Conservation (phyloP, 2,113 vertebrate genomes). For the Oryzias curvinotus region DNA sequence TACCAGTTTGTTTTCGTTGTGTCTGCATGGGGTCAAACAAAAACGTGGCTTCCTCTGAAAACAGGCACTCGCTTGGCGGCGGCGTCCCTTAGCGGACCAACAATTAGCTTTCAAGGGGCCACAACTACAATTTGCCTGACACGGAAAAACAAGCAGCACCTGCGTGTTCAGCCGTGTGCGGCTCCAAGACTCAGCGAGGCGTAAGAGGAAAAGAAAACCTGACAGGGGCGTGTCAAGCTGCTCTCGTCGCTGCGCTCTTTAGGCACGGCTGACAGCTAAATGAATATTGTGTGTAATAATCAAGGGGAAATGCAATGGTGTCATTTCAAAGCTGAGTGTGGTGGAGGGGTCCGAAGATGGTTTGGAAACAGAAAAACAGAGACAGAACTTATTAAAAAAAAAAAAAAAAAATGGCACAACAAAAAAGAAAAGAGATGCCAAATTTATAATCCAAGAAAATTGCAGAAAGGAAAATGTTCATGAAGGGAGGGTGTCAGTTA, state of each 20-base stretch:
- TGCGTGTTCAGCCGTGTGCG: slow-evolving; percentile 42
- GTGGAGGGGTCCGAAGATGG: slow-evolving; percentile 3
- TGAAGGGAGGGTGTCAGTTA: slow-evolving; percentile 9
- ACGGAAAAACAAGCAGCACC: slow-evolving; percentile 53
- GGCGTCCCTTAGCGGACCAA: slow-evolving; percentile 46
- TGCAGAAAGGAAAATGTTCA: not conserved
- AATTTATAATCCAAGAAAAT: not conserved
- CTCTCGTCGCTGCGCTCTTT: slow-evolving; percentile 35
- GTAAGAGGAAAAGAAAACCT: slow-evolving; percentile 29
- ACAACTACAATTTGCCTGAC: slow-evolving; percentile 45
- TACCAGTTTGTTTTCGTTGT: slow-evolving; percentile 61
- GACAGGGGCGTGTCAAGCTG: slow-evolving; percentile 38
- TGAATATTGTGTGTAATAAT: slow-evolving; percentile 35
- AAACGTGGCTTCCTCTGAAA: slow-evolving; percentile 42
- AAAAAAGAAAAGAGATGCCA: not conserved
- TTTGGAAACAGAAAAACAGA: slow-evolving; percentile 32
- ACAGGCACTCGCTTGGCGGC: slow-evolving; percentile 53
- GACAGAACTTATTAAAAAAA: slow-evolving; percentile 19
- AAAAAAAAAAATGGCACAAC: too few species aligned
- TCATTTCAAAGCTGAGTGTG: slow-evolving; percentile 26
- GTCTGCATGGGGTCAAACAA: slow-evolving; percentile 55
- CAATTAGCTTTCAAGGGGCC: slow-evolving; percentile 58
- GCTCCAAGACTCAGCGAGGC: slow-evolving; percentile 16
- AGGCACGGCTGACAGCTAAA: slow-evolving; percentile 37
- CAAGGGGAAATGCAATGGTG: slow-evolving; percentile 14